A percentile compares a stretch with the other conserved stretches of the same genome.
Conservation (phyloP, 2,888 invertebrate species). For the Lithophane socia region DNA sequence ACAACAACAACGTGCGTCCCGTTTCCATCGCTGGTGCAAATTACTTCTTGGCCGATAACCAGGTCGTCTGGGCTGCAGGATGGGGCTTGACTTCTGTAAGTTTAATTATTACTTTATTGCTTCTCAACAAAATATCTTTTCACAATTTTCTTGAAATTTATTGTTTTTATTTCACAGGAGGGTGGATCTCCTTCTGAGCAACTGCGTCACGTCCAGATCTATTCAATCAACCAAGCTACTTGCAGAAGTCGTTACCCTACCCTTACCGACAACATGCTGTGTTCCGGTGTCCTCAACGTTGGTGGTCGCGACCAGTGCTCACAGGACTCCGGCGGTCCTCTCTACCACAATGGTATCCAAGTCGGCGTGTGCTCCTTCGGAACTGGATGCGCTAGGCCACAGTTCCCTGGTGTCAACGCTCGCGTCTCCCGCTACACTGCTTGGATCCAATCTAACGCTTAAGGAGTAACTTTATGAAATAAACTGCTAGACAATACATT, state of each 20-base stretch:
- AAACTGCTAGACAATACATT: neutral
- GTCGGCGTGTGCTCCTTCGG: slow-evolving; percentile 79
- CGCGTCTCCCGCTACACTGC: slow-evolving; percentile 37
- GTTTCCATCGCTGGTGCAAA: slow-evolving; percentile 66
- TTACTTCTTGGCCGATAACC: slow-evolving; percentile 73
- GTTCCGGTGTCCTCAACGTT: slow-evolving; percentile 70
- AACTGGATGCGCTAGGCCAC: slow-evolving; percentile 66
- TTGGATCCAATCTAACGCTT: slow-evolving; percentile 48
- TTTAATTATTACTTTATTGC: slow-evolving; percentile 6
- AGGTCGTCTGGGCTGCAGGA: slow-evolving; percentile 77
- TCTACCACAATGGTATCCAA: slow-evolving; percentile 73
- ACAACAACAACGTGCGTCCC: slow-evolving; percentile 20
- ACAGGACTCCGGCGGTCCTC: slow-evolving; percentile 78
- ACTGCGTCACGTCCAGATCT: slow-evolving; percentile 75
- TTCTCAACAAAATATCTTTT: neutral
- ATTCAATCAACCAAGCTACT: slow-evolving; percentile 68
- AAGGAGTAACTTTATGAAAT: neutral
- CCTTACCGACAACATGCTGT: slow-evolving; percentile 72
- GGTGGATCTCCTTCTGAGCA: slow-evolving; percentile 71
- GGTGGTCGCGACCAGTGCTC: slow-evolving; percentile 81
- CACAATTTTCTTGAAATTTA: neutral
- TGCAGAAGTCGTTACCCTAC: slow-evolving; percentile 68
- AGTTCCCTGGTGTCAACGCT: slow-evolving; percentile 69
- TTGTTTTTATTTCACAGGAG: slow-evolving; percentile 60
- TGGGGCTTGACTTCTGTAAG: slow-evolving; percentile 78